Conservation (phyloP, 2,888 invertebrate species). For the Lissonota sp. region DNA sequence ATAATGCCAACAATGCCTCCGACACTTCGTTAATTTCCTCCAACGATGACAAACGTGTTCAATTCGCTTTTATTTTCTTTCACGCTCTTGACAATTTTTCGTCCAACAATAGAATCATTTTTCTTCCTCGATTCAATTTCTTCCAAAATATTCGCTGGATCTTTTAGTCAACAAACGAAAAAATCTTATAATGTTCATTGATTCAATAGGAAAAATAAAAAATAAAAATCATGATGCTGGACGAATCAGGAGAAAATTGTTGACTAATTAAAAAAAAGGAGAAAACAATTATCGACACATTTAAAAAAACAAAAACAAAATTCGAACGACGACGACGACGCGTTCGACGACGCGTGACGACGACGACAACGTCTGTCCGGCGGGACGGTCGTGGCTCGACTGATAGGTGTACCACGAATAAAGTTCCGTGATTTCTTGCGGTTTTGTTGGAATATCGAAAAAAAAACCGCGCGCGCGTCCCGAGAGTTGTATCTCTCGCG, state of each 20-base stretch:
- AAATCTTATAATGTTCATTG: background rate
- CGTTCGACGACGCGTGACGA: conserved; percentile 53
- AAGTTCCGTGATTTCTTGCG: conserved; percentile 79
- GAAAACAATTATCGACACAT: conserved; percentile 28
- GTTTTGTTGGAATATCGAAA: conserved; percentile 71
- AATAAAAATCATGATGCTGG: conserved; percentile 2
- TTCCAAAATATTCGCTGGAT: background rate
- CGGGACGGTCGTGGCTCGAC: conserved; percentile 81
- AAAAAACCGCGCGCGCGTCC: conserved; percentile 28
- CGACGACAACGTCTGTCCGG: conserved; percentile 77
- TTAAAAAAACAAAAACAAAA: background rate
- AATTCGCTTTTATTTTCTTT: background rate
- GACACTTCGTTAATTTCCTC: background rate
- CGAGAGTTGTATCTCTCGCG: background rate
- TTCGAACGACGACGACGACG: conserved; percentile 60
- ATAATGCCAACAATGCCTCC: conserved; percentile 14
- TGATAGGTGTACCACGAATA: conserved; percentile 79
- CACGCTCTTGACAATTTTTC: background rate
- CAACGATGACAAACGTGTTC: background rate
- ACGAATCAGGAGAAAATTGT: background rate
- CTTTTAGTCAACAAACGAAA: background rate
- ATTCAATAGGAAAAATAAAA: background rate
- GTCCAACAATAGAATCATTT: background rate
- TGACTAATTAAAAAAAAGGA: background rate
- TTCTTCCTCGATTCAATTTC: background rate